Evolutionary conservation across 1,140 invertebrate species (phyloP).

Genomic region (Leptopilina boulardi): DNA sequence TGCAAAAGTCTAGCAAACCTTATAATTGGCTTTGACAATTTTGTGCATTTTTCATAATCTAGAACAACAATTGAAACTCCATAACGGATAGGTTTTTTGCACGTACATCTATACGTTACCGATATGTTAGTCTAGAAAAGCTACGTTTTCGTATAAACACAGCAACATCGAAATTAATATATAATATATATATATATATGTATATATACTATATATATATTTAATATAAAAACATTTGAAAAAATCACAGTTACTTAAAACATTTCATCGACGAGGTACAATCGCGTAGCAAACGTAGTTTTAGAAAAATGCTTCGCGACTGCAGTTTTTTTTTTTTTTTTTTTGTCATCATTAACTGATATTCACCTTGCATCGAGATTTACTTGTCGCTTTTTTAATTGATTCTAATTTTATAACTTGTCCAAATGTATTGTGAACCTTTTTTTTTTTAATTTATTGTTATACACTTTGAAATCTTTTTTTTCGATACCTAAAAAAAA

Average conservation of each 20-base stretch:
- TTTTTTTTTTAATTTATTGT: slow-evolving; percentile 6
- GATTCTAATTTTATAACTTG: not conserved
- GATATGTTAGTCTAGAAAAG: slow-evolving; percentile 71
- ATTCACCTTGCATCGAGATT: not conserved
- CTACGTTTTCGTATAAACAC: slow-evolving; percentile 65
- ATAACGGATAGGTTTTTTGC: slow-evolving; percentile 60
- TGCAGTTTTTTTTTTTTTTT: not conserved
- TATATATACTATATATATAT: slow-evolving; percentile 61
- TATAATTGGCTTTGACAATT: slow-evolving; percentile 26
- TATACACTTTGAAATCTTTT: not conserved
- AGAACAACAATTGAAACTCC: slow-evolving; percentile 58
- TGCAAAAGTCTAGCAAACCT: not conserved
- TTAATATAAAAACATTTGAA: slow-evolving; percentile 70
- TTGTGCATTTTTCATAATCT: slow-evolving; percentile 40
- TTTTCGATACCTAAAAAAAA: not conserved
- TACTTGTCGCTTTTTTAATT: not conserved
- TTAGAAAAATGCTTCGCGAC: not conserved
- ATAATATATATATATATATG: slow-evolving; percentile 63
- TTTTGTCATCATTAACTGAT: not conserved
- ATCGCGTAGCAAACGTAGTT: not conserved
- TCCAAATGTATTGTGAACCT: slow-evolving; percentile 4
- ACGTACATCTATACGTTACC: slow-evolving; percentile 60
- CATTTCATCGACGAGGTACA: slow-evolving; percentile 28
- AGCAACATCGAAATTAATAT: slow-evolving; percentile 67
- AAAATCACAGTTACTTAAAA: slow-evolving; percentile 73